phyloP scores from a whole-genome alignment of 1,140 invertebrate species.

The Euborellia annulipes region DNA sequence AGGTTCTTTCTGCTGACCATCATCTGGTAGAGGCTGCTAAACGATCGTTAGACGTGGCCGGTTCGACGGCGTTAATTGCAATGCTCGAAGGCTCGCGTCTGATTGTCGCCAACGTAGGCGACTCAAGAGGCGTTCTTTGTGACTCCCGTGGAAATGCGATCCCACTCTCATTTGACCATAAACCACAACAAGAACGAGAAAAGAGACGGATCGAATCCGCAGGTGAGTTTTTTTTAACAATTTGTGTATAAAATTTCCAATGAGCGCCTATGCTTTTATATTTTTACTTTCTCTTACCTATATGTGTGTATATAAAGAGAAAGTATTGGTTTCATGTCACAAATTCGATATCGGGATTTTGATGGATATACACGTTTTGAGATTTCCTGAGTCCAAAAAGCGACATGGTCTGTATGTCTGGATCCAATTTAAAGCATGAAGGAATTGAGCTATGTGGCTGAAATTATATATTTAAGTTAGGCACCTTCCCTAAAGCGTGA shows the following conservation, averaged over 20 bases:
- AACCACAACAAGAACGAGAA: slow-evolving; percentile 67
- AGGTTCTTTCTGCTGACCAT: slow-evolving; percentile 60
- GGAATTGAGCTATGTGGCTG: no score
- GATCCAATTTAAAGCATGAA: no score
- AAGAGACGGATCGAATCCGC: no score
- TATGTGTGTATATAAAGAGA: no score
- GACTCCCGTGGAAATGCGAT: slow-evolving; percentile 76
- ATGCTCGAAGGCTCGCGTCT: slow-evolving; percentile 63
- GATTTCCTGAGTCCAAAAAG: no score
- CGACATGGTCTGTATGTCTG: no score
- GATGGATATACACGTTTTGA: no score
- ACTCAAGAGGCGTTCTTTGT: slow-evolving; percentile 89
- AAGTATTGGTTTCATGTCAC: no score
- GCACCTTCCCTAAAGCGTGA: no score
- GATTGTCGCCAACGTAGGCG: slow-evolving; percentile 89
- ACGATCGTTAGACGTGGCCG: slow-evolving; percentile 67
- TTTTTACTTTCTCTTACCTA: neutral
- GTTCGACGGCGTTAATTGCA: slow-evolving; percentile 85
- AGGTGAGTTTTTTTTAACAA: slow-evolving; percentile 15
- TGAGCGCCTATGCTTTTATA: neutral
- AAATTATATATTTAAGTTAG: no score
- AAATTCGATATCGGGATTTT: no score
- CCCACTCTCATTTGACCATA: slow-evolving; percentile 89
- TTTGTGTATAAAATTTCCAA: neutral
- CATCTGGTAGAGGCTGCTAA: slow-evolving; percentile 64